phyloP scores from a whole-genome alignment of 2,113 vertebrate genomes.

The Panthera uncia region DNA sequence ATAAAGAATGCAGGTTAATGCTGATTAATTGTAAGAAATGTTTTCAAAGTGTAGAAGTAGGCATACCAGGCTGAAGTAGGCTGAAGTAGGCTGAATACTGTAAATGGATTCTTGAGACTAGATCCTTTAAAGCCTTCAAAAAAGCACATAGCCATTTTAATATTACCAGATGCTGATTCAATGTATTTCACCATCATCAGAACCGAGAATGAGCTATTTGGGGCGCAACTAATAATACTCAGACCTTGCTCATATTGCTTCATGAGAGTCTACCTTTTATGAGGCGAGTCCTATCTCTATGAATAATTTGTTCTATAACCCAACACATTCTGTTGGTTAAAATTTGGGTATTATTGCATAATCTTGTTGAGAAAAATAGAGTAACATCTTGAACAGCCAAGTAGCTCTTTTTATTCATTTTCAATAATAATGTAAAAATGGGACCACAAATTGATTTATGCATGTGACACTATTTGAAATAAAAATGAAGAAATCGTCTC shows the following conservation, averaged over 20 bases:
- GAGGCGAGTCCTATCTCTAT: conserved; percentile 50
- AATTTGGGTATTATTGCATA: conserved; percentile 67
- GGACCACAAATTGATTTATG: conserved; percentile 45
- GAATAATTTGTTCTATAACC: conserved; percentile 72
- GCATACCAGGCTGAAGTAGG: neutral
- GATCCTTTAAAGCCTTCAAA: conserved; percentile 59
- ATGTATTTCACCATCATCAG: conserved; percentile 48
- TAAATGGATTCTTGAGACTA: conserved; percentile 63
- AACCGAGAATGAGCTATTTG: conserved; percentile 69
- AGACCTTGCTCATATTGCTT: conserved; percentile 31
- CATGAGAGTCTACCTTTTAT: conserved; percentile 52
- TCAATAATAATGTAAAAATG: conserved; percentile 68
- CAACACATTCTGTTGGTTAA: conserved; percentile 72
- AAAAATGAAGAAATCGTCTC: conserved; percentile 54
- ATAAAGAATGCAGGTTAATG: conserved; percentile 37
- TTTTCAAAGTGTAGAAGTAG: conserved; percentile 35
- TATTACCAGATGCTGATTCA: conserved; percentile 51
- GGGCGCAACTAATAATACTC: conserved; percentile 50
- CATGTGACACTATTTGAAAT: conserved; percentile 61
- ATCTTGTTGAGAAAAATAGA: conserved; percentile 71
- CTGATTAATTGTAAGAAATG: conserved; percentile 60
- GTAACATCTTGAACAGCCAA: conserved; percentile 67
- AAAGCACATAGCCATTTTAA: conserved; percentile 55
- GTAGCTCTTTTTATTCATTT: conserved; percentile 74
- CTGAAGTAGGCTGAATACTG: neutral